Evolutionary conservation across 2,113 vertebrate species (phyloP), one percentile per base, ranked within the genome.

Genomic region (Castor canadensis): DNA sequence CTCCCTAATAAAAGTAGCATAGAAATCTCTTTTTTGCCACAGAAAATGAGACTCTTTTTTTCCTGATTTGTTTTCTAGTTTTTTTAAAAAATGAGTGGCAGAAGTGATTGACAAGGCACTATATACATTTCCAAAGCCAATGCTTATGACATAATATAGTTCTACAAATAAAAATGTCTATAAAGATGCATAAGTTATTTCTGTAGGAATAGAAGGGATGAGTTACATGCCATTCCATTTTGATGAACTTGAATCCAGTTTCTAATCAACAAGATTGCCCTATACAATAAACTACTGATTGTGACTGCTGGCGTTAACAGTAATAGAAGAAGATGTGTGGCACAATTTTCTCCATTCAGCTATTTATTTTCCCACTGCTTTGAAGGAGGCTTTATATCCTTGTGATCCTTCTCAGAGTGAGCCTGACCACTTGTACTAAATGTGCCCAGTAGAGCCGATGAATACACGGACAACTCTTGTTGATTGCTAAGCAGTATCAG

Each of bases 231-330:
- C 97, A 98, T 98, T 98, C 98, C 98, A 97, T 98, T 98, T 98
- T 98, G 98, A 98, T 98, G 98, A 98, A 98, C 98, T 98, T 97
- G 98, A 98, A 98, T 98, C 98, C 97, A 98, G 97, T 98, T 98
- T 98, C 98, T 98, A 98, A 98, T 98, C 98, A 98, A 98, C 98
- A 98, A 98, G 98, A 98, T 99, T 98, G 98, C 98, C 98, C 98
- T 98, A 98, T 98, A 98, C 98, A 98, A 98, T 98, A 98, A 99
- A 98, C 98, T 98, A 98, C 98, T 98, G 98, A 98, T 99, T 98
- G 98, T 98, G 98, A 98, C 98, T 98, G 98, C 98, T 98, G 98
- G 98, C 98, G 96, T 98, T 98, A 98, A 98, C 98, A 98, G 98
- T 98, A 98, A 98, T 98, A 98, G 98, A 97, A 98, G 97, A 97